Conservation (phyloP, 2,797 vertebrate genomes). For the Acrossocheilus wenchowensis region DNA sequence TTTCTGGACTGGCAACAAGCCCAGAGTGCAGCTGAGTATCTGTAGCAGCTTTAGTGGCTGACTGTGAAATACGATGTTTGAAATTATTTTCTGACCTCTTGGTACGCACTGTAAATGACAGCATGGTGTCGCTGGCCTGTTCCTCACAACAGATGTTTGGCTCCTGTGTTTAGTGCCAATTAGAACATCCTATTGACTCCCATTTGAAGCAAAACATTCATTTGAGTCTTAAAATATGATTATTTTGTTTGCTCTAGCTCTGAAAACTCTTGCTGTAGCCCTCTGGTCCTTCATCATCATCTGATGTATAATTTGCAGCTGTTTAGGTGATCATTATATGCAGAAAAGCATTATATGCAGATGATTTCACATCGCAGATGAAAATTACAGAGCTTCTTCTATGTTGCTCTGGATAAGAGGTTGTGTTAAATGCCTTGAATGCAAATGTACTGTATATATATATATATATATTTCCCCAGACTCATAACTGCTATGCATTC, state of each 20-base stretch:
- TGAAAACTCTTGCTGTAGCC: not conserved
- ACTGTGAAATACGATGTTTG: slow-evolving; percentile 2
- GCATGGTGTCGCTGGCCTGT: not conserved
- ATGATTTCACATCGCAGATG: slow-evolving; percentile 25
- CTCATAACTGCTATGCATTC: not conserved
- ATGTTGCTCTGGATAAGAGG: not conserved
- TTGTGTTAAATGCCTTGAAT: slow-evolving; percentile 15
- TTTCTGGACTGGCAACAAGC: slow-evolving; percentile 3
- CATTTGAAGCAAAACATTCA: slow-evolving; percentile 10
- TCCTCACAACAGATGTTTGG: slow-evolving; percentile 21
- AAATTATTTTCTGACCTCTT: slow-evolving; percentile 32
- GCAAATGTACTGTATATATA: not conserved
- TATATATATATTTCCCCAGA: not conserved
- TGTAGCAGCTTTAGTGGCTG: not conserved
- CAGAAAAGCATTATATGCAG: slow-evolving; percentile 41
- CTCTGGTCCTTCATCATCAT: not conserved
- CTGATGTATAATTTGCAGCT: slow-evolving; percentile 37
- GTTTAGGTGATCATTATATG: slow-evolving; percentile 36
- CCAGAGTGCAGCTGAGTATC: not conserved
- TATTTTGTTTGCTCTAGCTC: slow-evolving; percentile 8
- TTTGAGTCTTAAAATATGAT: slow-evolving; percentile 4
- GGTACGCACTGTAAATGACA: not conserved
- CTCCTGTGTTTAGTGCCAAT: slow-evolving; percentile 18
- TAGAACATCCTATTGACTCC: slow-evolving; percentile 15
- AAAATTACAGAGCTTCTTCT: slow-evolving; percentile 4